Evolutionary conservation across 2,113 vertebrate genomes (phyloP), one percentile per base, ranked within the genome.

Genomic region (Catharus bicknelli): DNA sequence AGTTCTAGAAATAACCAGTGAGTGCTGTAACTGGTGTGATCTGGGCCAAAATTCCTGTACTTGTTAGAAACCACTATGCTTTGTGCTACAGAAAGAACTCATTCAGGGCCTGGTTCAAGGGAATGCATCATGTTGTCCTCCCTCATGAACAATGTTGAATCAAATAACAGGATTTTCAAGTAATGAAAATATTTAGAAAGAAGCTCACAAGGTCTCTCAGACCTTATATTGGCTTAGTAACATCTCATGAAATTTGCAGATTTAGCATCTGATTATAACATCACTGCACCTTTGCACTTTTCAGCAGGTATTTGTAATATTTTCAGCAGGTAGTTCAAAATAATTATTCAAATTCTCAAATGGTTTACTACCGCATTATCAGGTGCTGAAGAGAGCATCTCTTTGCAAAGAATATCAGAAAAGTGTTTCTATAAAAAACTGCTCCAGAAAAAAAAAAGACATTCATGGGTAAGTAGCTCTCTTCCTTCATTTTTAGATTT

Each of bases 61-160:
- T 90, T 93, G 85, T 92, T 87, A 89, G 93, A 96, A 96, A 91
- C 70, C 72, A 74, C 87, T 93, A 78, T 66, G 74, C 70, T 95
- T 85, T 91, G 91, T 94, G 87, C 84, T 94, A 87, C 94, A 96
- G 87, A 94, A 94, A 95, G 94, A 88, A 79, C 87, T 92, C 83
- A 94, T 96, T 96, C 95, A 96, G 72, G 67, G 81, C 48, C 87
- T 70, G 51, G 59, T 85, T 94, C 67, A 91, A 83, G 90, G 48
- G 75, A 95, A 78, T 63, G 85, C 85, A 83, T 93, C 84, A 53
- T 83, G 90, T 69, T 93, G 78, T 94, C 88, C 94, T 54, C 15
- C 79, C 85, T 90, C 85, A 48, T 53, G 85, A 86, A 94, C 87
- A 93, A 67, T 90, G 53, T 83, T 80, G 75, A 94, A 88, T 75